Base-by-base conservation (phyloP, 2,888 invertebrate species). In the Drosophila silvestris region DNA sequence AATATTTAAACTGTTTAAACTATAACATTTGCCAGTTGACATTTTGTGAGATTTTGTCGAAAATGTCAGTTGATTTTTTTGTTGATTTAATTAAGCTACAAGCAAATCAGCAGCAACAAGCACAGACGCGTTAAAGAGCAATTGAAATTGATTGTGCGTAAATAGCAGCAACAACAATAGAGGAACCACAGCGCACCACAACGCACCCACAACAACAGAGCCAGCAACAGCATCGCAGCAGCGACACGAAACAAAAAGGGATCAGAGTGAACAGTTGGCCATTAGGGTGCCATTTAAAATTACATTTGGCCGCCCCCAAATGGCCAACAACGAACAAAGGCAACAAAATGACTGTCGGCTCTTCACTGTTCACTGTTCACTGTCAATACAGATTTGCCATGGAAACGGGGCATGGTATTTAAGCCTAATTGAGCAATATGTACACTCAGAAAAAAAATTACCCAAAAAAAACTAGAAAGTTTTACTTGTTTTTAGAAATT, bases 141-240 rank as follows among this genome's bases (percentile, higher is more conserved):
- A 79, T 85, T 77, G 72, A 57, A 90, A 81, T 74, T 82, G 75
- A 77, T 85, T 86, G 76, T 81, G 88, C 83, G 90, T 79, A 74
- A 76, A 80, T 56, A 61, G 62, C 58, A 62, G 62, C 61, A 65
- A 57, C 52, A 67, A 68, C 56, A 65, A 62, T 35, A 50, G 62
- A 44, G 28, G 44, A 39, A 33, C 6, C 26, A 16, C 30, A 41
- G 12, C 52, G 10, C 28, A 57, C 10, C 72, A 39, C 60, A 37
- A 22, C 41, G 53, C 32, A 64, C 32, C 52, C 22, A 9, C 47
- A 26, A 28, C 6, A 5, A 16, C 30, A 10, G 9, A 16, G 12
- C 44, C 22, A 44, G 22, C 41, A 44, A n/a, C n/a, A 41, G n/a
- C 41, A 41, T 5, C 6, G 33, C 47, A 47, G 10, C 33, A 3